These are phyloP conservation scores for Buathra laborator DNA, from an alignment of 2,888 invertebrate species.

Conservation along the genomic window DNA sequence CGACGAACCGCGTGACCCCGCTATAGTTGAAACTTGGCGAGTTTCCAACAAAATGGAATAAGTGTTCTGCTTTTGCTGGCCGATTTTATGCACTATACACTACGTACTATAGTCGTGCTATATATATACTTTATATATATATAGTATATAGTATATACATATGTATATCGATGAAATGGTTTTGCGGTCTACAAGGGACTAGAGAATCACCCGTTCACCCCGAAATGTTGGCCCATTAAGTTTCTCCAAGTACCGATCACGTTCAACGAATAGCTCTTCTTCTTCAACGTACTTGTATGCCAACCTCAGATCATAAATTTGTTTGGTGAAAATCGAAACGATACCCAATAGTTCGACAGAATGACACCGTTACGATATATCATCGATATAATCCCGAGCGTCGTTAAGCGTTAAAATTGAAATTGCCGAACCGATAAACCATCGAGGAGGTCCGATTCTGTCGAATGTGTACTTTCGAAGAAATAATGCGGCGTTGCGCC, in stretches of 20 bases:
- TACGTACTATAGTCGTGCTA: slow-evolving; percentile 2
- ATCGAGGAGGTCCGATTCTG: slow-evolving; percentile 1
- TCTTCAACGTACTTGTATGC: slow-evolving; percentile 33
- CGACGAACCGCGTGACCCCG: slow-evolving; percentile 67
- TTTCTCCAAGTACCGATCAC: slow-evolving; percentile 62
- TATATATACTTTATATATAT: slow-evolving; percentile 13
- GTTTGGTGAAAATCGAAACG: slow-evolving; percentile 26
- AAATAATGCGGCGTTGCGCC: neutral
- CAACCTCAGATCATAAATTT: slow-evolving; percentile 44
- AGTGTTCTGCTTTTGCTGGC: slow-evolving; percentile 59
- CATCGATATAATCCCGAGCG: neutral
- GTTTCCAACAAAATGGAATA: slow-evolving; percentile 59
- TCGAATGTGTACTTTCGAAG: neutral
- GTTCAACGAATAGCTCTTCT: slow-evolving; percentile 61
- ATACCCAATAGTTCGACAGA: neutral
- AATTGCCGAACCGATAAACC: slow-evolving; percentile 21
- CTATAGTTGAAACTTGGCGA: slow-evolving; percentile 63
- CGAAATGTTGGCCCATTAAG: slow-evolving; percentile 62
- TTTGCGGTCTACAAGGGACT: slow-evolving; percentile 55
- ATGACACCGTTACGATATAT: neutral
- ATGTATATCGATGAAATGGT: slow-evolving; percentile 53
- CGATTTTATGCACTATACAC: slow-evolving; percentile 45
- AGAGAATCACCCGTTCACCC: slow-evolving; percentile 35
- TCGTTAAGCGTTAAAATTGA: slow-evolving; percentile 4
- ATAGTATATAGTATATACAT: neutral